A percentile compares a stretch with the other conserved stretches of the same genome.
phyloP scores from a whole-genome alignment of 2,113 vertebrate genomes.

The Perognathus longimembris region DNA sequence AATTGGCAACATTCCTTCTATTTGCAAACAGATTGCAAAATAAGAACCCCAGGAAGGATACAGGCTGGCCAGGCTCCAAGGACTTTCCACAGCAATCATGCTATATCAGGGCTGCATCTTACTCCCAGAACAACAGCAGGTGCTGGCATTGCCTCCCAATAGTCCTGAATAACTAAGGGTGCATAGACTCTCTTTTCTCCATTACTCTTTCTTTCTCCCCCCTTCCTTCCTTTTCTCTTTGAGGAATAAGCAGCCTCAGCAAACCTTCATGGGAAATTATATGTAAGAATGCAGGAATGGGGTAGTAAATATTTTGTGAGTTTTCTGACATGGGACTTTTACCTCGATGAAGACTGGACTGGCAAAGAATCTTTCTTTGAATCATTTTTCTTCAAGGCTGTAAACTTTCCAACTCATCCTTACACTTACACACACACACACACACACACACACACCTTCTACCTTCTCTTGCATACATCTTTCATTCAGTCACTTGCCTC shows the following conservation, averaged over 20 bases:
- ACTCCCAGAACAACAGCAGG: conserved; percentile 87
- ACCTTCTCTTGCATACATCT: neutral
- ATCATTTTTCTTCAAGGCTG: neutral
- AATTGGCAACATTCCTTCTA: conserved; percentile 65
- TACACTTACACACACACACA: too few relatives aligned
- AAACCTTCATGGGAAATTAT: conserved; percentile 15
- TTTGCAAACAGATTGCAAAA: conserved; percentile 81
- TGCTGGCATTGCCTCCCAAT: conserved; percentile 85
- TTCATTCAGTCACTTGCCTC: neutral
- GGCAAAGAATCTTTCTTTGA: neutral
- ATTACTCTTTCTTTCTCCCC: neutral
- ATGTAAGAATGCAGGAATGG: neutral
- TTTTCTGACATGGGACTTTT: conserved; percentile 17
- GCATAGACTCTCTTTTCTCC: neutral
- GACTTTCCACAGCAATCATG: conserved; percentile 51
- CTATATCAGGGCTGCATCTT: conserved; percentile 88
- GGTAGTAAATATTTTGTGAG: neutral
- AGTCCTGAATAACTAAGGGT: neutral
- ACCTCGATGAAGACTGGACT: neutral
- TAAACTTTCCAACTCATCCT: neutral
- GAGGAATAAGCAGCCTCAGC: neutral
- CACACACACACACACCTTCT: neutral
- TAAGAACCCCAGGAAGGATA: conserved; percentile 77
- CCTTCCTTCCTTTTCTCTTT: neutral
- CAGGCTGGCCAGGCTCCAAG: conserved; percentile 68